Percentiles rank a stretch among this genome's conserved stretches.
Evolutionary conservation across 2,888 invertebrate species (phyloP).

Genomic region (Drosophila aldrichi): DNA sequence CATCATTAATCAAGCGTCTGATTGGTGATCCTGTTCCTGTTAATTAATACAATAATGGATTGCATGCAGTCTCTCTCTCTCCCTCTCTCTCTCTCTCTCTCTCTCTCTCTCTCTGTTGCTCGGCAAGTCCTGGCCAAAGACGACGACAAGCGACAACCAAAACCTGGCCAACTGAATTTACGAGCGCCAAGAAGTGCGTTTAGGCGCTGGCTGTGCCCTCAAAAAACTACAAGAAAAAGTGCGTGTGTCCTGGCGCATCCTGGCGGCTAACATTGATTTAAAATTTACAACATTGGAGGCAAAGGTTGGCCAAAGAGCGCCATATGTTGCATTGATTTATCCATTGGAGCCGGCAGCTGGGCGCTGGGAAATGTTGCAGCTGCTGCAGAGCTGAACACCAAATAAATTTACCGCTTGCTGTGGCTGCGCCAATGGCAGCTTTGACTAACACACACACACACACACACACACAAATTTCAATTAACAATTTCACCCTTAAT

Average conservation of each 20-base stretch:
- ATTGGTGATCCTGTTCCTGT: slow-evolving; percentile 86
- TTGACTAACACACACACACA: slow-evolving; percentile 39
- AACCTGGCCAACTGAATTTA: slow-evolving; percentile 45
- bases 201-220: slow-evolving; percentile 18
- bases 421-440: slow-evolving; percentile 11
- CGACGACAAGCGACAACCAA: slow-evolving; percentile 41
- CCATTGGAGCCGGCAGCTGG: slow-evolving; percentile 50
- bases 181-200: slow-evolving; percentile 52
- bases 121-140: slow-evolving; percentile 33
- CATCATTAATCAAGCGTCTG: slow-evolving; percentile 86
- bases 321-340: slow-evolving; percentile 83
- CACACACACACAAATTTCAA: slow-evolving; percentile 72
- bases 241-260: slow-evolving; percentile 31
- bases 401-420: slow-evolving; percentile 52
- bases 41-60: slow-evolving; percentile 86
- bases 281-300: slow-evolving; percentile 78
- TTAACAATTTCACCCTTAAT: slow-evolving; percentile 81
- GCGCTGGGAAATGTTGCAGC: slow-evolving; percentile 59
- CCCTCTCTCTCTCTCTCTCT: too few species aligned
- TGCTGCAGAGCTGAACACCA: slow-evolving; percentile 45
- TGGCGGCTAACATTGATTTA: slow-evolving; percentile 75
- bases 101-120: too few species aligned
- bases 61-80: slow-evolving; percentile 53
- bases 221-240: slow-evolving; percentile 19
- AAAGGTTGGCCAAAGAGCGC: slow-evolving; percentile 75